Evolutionary conservation across 1,140 invertebrate genomes (phyloP).

Genomic region (Planococcus citri): DNA sequence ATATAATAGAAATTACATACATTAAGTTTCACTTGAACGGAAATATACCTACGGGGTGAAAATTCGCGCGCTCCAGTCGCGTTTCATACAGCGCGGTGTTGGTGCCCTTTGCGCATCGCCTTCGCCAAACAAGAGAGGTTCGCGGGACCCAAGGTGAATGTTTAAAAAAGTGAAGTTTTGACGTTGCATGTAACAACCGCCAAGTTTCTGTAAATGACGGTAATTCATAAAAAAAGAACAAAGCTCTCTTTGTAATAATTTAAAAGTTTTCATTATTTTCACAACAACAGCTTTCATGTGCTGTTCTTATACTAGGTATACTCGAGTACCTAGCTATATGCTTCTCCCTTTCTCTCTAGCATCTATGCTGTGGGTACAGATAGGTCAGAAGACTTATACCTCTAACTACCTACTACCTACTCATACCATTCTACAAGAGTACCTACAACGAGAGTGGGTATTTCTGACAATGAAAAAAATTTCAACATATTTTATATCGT

Average conservation of each 20-base stretch:
- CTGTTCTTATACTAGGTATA: too few relatives aligned
- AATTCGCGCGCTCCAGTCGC: background rate
- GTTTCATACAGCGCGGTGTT: too few relatives aligned
- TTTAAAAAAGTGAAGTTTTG: conserved; percentile 4
- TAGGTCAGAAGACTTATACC: too few relatives aligned
- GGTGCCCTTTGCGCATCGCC: too few relatives aligned
- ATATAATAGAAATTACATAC: conserved; percentile 1
- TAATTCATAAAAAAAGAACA: background rate
- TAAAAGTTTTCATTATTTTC: conserved; percentile 4
- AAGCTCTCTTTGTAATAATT: background rate
- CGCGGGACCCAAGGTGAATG: background rate
- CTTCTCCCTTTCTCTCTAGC: too few relatives aligned
- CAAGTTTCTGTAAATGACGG: conserved; percentile 6
- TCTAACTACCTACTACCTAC: too few relatives aligned
- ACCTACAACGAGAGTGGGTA: too few relatives aligned
- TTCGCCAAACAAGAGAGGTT: background rate
- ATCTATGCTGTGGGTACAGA: too few relatives aligned
- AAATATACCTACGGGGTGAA: background rate
- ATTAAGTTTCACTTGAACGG: background rate
- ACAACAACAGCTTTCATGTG: background rate
- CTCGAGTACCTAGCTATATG: too few relatives aligned
- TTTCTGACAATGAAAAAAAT: background rate
- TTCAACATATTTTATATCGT: too few relatives aligned
- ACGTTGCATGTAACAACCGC: conserved; percentile 5
- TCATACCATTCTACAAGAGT: too few relatives aligned